These are phyloP conservation scores for Nipponia nippon DNA, from an alignment of 2,113 vertebrate species.

Conservation along the genomic window DNA sequence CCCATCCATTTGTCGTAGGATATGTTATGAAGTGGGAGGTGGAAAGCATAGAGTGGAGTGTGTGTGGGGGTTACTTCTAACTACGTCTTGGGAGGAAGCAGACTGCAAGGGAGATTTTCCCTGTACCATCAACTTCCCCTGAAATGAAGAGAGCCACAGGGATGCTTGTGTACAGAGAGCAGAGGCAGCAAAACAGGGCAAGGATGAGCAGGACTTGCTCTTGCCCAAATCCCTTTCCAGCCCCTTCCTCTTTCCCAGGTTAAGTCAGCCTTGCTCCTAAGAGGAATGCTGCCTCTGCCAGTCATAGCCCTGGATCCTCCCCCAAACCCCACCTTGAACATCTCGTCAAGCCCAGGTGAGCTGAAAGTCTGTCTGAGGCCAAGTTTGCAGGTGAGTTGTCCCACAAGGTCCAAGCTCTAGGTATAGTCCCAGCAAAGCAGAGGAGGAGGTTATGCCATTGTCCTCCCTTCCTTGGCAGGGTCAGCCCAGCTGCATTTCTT, in stretches of 20 bases:
- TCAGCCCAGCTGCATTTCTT: neutral
- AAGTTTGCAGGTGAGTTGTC: neutral
- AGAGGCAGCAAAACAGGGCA: neutral
- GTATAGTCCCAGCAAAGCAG: neutral
- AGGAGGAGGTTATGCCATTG: neutral
- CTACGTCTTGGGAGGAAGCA: neutral
- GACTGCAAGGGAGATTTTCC: neutral
- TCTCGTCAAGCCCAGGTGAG: neutral
- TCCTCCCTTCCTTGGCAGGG: neutral
- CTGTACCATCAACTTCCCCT: neutral
- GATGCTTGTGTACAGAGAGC: neutral
- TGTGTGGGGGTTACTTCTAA: neutral
- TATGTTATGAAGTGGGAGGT: neutral
- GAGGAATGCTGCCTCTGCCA: neutral
- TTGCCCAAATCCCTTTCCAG: neutral
- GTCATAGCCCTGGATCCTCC: neutral
- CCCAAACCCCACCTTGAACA: neutral
- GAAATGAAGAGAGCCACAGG: neutral
- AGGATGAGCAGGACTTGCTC: neutral
- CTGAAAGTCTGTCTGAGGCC: neutral
- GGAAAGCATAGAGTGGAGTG: neutral
- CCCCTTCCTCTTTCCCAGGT: neutral
- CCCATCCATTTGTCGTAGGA: neutral
- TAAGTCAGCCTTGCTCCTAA: neutral
- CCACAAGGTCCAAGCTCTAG: neutral